Evolutionary conservation across 2,113 vertebrate species (phyloP).

Genomic region (Ardeotis arabs): DNA sequence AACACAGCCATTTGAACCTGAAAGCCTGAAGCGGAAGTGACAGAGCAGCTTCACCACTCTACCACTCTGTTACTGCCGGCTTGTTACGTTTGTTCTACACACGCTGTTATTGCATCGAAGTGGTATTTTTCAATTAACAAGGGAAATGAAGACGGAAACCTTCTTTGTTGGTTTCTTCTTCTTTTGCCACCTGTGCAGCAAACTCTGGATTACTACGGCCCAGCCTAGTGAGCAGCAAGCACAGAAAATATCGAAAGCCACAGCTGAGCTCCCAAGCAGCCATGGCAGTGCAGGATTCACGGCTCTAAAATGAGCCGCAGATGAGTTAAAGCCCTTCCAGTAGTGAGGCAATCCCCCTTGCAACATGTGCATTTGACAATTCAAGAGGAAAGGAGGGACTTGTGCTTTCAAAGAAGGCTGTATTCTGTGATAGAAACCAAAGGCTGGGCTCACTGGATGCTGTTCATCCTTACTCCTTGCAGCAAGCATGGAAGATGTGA

Average conservation of each 20-base stretch:
- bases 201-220: neutral
- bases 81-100: conserved; percentile 59
- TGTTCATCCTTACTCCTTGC: neutral
- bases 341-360: neutral
- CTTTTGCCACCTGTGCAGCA: neutral
- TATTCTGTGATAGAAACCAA: neutral
- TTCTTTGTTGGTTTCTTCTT: neutral
- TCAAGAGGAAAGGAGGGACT: neutral
- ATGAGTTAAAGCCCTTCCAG: neutral
- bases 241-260: neutral
- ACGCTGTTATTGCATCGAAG: conserved; percentile 65
- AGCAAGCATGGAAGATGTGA: neutral
- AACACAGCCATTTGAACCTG: neutral
- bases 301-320: neutral
- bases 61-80: conserved; percentile 12
- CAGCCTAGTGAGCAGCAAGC: neutral
- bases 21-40: conserved; percentile 48
- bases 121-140: conserved; percentile 72
- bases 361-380: neutral
- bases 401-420: neutral
- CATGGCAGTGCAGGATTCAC: neutral
- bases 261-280: neutral
- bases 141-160: conserved; percentile 61
- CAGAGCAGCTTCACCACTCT: conserved; percentile 2
- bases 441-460: neutral